phyloP scores from a whole-genome alignment of 1,140 invertebrate species.

The Trinorchestia longiramus region DNA sequence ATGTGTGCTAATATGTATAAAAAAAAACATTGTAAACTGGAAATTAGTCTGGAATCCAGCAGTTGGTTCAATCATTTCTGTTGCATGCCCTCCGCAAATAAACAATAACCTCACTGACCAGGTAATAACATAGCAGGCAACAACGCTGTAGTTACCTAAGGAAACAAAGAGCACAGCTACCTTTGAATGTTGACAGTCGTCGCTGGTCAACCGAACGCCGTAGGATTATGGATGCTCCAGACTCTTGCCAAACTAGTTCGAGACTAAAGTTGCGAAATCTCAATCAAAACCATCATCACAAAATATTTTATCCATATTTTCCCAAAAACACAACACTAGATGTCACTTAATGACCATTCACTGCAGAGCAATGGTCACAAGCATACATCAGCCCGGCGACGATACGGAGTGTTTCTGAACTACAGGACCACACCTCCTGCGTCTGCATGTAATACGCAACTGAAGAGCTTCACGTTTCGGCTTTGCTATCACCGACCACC shows the following conservation, averaged over 20 bases:
- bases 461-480: neutral
- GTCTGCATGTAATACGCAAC: neutral
- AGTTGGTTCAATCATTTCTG: neutral
- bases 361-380: neutral
- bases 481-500: too few relatives aligned
- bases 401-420: neutral
- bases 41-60: neutral
- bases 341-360: neutral
- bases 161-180: neutral
- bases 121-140: neutral
- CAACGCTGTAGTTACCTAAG: neutral
- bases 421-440: neutral
- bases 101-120: neutral
- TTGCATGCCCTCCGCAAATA: neutral
- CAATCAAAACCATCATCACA: neutral
- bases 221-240: constrained; percentile 6
- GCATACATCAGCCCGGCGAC: neutral
- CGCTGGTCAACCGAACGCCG: constrained; percentile 3
- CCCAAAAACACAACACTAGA: neutral
- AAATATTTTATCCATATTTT: neutral
- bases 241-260: neutral
- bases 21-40: too few relatives aligned
- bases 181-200: constrained; percentile 1
- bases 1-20: too few relatives aligned
- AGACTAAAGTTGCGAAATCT: neutral